Base-by-base conservation (phyloP, 2,888 invertebrate species). In the Tromatobia lineatoria region DNA sequence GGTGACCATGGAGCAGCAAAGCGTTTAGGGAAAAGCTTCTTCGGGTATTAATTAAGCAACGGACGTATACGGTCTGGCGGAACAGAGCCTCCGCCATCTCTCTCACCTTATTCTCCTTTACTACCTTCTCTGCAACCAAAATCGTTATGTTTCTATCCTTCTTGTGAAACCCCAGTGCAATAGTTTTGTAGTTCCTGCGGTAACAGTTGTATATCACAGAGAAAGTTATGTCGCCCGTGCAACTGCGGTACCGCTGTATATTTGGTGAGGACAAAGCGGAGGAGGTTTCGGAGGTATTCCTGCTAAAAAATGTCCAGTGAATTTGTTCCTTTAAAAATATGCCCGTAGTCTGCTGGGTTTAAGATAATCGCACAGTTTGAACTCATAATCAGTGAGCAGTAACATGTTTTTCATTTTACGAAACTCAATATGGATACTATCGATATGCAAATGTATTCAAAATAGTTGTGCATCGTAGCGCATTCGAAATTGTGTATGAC, bases 41-140 rank as follows among this genome's bases (percentile, higher is more conserved):
- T 50, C 50, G 50, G 38, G 38, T 38, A 50, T 50, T 50, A 50
- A 50, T 50, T 50, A 50, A 50, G 18, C 50, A 50, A 50, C 47
- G 47, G 47, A 47, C 47, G 47, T 47, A 47, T 1, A 47, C 47
- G n/a, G 15, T 47, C 47, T n/a, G 47, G 3, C 47, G n/a, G n/a
- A 47, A 47, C 18, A 18, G 18, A 7, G 18, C 4, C 18, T 2
- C 18, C 10, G 3, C 50, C 10, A 4, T 8, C 47, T 47, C 47
- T 47, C 47, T 47, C 50, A 18, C n/a, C 50, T 50, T 50, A 50
- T 18, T 50, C 50, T 50, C 38, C 7, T n/a, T n/a, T n/a, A 8
- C 50, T n/a, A 8, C 50, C n/a, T 50, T 50, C 50, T 10, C 18
- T 10, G n/a, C 50, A 10, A 50, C 50, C 50, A 50, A 50, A 50